These are phyloP conservation scores for Acrobasis suavella DNA, from an alignment of 2,888 invertebrate genomes.

Conservation along the genomic window DNA sequence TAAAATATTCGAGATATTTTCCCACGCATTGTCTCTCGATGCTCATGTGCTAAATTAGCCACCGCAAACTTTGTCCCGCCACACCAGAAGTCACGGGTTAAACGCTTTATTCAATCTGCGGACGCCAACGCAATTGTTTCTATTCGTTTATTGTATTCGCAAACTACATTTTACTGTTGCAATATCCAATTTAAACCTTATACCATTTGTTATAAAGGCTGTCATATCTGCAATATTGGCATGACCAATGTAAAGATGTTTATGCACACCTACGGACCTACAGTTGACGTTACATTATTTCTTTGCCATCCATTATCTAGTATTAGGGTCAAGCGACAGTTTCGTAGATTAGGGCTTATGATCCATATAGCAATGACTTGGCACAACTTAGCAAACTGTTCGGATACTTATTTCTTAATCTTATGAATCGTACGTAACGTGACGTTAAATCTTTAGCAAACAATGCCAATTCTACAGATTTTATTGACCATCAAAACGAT, in stretches of 20 bases:
- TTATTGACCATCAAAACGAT: neutral
- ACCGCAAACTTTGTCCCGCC: constrained; percentile 7
- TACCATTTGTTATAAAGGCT: constrained; percentile 37
- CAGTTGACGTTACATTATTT: constrained; percentile 10
- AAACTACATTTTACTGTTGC: constrained; percentile 31
- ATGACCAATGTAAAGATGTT: constrained; percentile 37
- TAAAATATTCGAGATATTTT: neutral
- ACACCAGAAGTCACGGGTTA: constrained; percentile 57
- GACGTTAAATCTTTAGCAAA: neutral
- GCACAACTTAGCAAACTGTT: neutral
- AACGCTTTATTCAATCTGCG: constrained; percentile 73
- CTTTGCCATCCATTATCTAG: constrained; percentile 26
- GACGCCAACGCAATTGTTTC: constrained; percentile 70
- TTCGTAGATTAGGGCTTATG: constrained; percentile 34
- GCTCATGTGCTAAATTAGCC: constrained; percentile 21
- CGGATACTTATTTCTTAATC: neutral
- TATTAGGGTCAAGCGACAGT: constrained; percentile 43
- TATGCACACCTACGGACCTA: constrained; percentile 27
- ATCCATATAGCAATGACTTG: neutral
- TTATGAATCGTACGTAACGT: neutral
- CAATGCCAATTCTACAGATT: neutral
- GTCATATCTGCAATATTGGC: constrained; percentile 30
- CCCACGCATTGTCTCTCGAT: neutral
- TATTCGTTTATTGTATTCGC: constrained; percentile 51
- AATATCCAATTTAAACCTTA: constrained; percentile 45